These are phyloP conservation scores for Atherinosoma microstoma DNA, from an alignment of 2,797 vertebrate species.

Conservation along the genomic window DNA sequence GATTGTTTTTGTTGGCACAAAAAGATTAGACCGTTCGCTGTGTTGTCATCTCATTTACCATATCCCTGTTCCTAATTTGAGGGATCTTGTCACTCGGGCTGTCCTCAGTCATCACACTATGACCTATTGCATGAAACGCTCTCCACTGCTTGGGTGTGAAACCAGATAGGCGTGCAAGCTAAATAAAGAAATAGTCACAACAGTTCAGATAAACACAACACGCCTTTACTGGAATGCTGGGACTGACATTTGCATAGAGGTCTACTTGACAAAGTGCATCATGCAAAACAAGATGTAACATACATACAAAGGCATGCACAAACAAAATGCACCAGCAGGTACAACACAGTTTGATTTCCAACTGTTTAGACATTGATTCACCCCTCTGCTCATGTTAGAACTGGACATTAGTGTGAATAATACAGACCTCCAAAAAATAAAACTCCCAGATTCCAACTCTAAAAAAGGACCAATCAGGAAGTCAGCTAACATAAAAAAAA, in stretches of 20 bases:
- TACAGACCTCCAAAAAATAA: conserved; percentile 19
- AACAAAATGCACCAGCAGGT: conserved; percentile 20
- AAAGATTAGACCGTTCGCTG: conserved; percentile 10
- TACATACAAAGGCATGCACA: conserved; percentile 12
- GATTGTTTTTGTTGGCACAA: conserved; percentile 9
- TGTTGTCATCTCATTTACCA: conserved; percentile 59
- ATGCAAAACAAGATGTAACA: conserved; percentile 51
- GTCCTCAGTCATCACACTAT: conserved; percentile 73
- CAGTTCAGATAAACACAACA: conserved; percentile 75
- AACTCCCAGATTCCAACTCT: conserved; percentile 13
- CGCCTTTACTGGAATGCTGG: conserved; percentile 62
- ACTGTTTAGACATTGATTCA: conserved; percentile 4
- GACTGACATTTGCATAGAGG: conserved; percentile 72
- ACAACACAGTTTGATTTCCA: conserved; percentile 16
- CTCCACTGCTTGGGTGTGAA: conserved; percentile 64
- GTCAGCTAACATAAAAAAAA: conserved; percentile 18
- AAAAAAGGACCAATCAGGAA: neutral
- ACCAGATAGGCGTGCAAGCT: conserved; percentile 72
- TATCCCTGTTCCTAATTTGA: conserved; percentile 61
- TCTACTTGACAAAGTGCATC: conserved; percentile 51
- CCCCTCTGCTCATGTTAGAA: neutral
- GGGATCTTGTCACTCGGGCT: conserved; percentile 60
- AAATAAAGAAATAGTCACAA: conserved; percentile 79
- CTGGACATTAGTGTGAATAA: conserved; percentile 18
- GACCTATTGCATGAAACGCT: conserved; percentile 78